Conservation (phyloP, 2,888 invertebrate genomes). For the Drosophila macrothrix region DNA sequence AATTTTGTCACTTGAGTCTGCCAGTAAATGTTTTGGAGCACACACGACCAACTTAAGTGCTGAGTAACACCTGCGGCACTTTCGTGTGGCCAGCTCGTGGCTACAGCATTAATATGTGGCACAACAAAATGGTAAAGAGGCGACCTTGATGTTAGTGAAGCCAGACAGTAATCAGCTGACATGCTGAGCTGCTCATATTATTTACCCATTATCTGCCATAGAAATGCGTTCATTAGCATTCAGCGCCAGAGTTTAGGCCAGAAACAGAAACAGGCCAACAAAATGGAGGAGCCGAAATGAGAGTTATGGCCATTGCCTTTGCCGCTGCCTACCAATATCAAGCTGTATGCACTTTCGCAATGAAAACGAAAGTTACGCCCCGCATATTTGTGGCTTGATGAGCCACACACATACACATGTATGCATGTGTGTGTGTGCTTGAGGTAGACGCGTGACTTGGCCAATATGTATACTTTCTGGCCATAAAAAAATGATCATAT, state of each 20-base stretch:
- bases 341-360: constrained; percentile 80
- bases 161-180: constrained; percentile 24
- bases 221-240: constrained; percentile 52
- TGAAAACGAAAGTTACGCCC: constrained; percentile 79
- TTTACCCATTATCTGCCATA: constrained; percentile 18
- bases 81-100: constrained; percentile 21
- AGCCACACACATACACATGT: background rate
- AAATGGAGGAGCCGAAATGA: constrained; percentile 45
- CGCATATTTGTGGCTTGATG: constrained; percentile 31
- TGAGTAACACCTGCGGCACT: constrained; percentile 21
- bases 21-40: constrained; percentile 27
- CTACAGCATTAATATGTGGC: constrained; percentile 16
- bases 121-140: constrained; percentile 41
- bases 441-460: constrained; percentile 65
- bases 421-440: constrained; percentile 23
- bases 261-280: constrained; percentile 57
- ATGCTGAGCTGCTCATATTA: constrained; percentile 29
- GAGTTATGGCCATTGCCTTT: constrained; percentile 17
- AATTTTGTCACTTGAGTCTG: constrained; percentile 40
- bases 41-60: constrained; percentile 28
- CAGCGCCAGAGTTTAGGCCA: constrained; percentile 38
- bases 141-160: constrained; percentile 53
- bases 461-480: constrained; percentile 73
- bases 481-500: constrained; percentile 30
- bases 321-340: constrained; percentile 63